A percentile compares a stretch with the other conserved stretches of the same genome.
Evolutionary conservation across 2,888 invertebrate species (phyloP).

Genomic region (Dione vanillae): DNA sequence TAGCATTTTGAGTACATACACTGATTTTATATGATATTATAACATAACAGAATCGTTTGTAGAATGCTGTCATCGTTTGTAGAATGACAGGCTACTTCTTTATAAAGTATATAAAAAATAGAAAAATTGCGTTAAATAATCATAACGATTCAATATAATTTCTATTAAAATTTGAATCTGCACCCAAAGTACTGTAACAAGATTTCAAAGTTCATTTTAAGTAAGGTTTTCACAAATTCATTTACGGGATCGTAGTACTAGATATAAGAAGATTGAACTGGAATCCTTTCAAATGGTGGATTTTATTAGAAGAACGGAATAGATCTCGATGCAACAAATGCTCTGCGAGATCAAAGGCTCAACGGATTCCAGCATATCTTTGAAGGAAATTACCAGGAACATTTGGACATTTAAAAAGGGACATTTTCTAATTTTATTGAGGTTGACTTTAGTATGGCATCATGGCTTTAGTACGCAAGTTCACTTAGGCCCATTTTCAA

Average conservation of each 20-base stretch:
- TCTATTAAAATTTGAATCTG: background rate
- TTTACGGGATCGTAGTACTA: slow-evolving; percentile 20
- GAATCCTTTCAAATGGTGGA: slow-evolving; percentile 28
- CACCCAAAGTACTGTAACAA: background rate
- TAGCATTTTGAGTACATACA: no score
- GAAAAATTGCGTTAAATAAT: no score
- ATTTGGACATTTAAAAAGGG: background rate
- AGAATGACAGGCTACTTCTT: no score
- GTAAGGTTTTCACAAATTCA: background rate
- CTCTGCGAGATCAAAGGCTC: slow-evolving; percentile 18
- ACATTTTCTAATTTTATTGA: background rate
- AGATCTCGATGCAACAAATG: slow-evolving; percentile 24
- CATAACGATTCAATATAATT: no score
- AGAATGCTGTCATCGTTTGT: no score
- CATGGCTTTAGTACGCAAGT: no score
- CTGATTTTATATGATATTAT: no score
- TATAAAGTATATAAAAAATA: no score
- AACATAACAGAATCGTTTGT: no score
- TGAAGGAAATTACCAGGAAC: background rate
- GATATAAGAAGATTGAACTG: slow-evolving; percentile 23
- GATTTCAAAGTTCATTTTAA: background rate
- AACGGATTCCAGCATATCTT: slow-evolving; percentile 12
- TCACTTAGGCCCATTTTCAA: no score
- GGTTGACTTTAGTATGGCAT: no score
- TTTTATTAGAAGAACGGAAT: slow-evolving; percentile 31